These are phyloP conservation scores for Xenopus tropicalis DNA, from an alignment of 2,113 vertebrate genomes.

Conservation along the genomic window UCB_Xtro_10.0 CM004452.2:27433501-27434000, in stretches of 20 bases:
- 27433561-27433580: too few relatives aligned
- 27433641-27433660: slow-evolving; percentile 85
- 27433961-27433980: too few relatives aligned
- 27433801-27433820: slow-evolving; percentile 45
- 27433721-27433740: slow-evolving; percentile 74
- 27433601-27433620: slow-evolving; percentile 51
- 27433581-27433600: too few relatives aligned
- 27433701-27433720: slow-evolving; percentile 91
- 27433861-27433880: neutral
- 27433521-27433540: too few relatives aligned
- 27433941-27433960: too few relatives aligned
- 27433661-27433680: slow-evolving; percentile 76
- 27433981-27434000: too few relatives aligned
- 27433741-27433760: slow-evolving; percentile 75
- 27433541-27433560: too few relatives aligned
- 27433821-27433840: slow-evolving; percentile 48
- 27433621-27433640: slow-evolving; percentile 91
- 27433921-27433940: too few relatives aligned
- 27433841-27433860: slow-evolving; percentile 54
- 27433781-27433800: slow-evolving; percentile 70
- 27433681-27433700: slow-evolving; percentile 84
- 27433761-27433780: slow-evolving; percentile 83
- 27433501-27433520: slow-evolving; percentile 81
- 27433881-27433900: too few relatives aligned
- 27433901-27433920: too few relatives aligned